These are phyloP conservation scores for Dissostichus mawsoni DNA, from an alignment of 2,113 vertebrate species.

Conservation along the genomic window DNA sequence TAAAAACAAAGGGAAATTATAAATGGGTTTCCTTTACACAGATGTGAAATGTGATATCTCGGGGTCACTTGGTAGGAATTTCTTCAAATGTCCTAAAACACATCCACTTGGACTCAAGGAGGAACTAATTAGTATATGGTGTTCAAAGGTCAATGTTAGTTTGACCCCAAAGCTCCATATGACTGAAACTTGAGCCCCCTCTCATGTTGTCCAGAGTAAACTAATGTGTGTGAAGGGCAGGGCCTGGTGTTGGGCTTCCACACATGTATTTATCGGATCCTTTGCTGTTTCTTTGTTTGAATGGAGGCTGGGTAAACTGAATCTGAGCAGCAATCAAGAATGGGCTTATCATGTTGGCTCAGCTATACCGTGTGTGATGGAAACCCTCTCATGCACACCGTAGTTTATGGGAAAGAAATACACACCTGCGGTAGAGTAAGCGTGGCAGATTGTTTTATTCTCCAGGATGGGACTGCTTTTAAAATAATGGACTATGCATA, in stretches of 20 bases:
- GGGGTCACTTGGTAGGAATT: too few relatives aligned
- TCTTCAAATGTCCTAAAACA: too few relatives aligned
- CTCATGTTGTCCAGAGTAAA: slow-evolving; percentile 20
- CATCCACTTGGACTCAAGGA: too few relatives aligned
- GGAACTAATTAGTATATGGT: too few relatives aligned
- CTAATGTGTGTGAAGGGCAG: background rate
- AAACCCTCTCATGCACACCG: background rate
- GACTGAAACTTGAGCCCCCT: slow-evolving; percentile 26
- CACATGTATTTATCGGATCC: background rate
- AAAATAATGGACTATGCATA: slow-evolving; percentile 11
- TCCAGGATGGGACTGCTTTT: slow-evolving; percentile 7
- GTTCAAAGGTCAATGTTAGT: too few relatives aligned
- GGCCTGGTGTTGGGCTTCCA: background rate
- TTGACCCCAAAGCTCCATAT: background rate
- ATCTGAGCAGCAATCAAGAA: background rate
- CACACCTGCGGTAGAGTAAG: background rate
- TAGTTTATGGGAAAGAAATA: background rate
- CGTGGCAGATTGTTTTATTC: background rate
- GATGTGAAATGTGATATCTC: too few relatives aligned
- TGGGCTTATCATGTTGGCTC: background rate
- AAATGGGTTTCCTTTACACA: background rate
- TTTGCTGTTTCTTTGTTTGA: background rate
- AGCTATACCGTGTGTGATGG: background rate
- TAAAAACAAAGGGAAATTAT: too few relatives aligned
- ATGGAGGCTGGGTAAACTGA: background rate